A percentile compares a stretch with the other conserved stretches of the same genome.
Evolutionary conservation across 2,113 vertebrate species (phyloP).

Genomic region (Apodemus sylvaticus): DNA sequence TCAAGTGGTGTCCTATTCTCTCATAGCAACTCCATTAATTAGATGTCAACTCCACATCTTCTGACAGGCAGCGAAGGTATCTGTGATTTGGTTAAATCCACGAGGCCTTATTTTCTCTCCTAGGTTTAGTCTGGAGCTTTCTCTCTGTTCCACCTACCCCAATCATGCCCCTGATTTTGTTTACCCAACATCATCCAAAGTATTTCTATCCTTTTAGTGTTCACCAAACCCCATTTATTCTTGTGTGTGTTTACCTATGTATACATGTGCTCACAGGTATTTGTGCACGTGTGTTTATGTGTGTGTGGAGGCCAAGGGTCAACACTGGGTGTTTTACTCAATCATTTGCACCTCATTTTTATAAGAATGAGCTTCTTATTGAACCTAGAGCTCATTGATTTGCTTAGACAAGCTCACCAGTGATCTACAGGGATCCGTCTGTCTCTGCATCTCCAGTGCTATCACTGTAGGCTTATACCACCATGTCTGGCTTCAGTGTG

Average conservation of each 20-base stretch:
- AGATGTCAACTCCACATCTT: neutral
- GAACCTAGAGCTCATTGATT: neutral
- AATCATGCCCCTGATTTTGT: neutral
- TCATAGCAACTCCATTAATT: too few species aligned
- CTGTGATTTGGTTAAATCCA: neutral
- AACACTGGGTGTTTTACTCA: neutral
- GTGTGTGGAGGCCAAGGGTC: neutral
- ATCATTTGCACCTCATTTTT: neutral
- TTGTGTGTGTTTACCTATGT: neutral
- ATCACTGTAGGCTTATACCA: neutral
- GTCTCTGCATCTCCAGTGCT: neutral
- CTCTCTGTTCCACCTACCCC: neutral
- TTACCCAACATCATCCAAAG: neutral
- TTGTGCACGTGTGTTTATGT: too few species aligned
- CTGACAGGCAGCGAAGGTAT: neutral
- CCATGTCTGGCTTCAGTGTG: neutral
- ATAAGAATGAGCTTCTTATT: neutral
- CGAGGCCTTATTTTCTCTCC: neutral
- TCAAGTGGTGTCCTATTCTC: too few species aligned
- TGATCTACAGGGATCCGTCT: neutral
- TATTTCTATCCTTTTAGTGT: neutral
- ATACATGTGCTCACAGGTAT: neutral
- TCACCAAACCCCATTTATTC: neutral
- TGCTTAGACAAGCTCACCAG: neutral
- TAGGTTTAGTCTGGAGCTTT: neutral